Evolutionary conservation across 2,888 invertebrate genomes (phyloP).

Genomic region (Lasioglossum villosulum): DNA sequence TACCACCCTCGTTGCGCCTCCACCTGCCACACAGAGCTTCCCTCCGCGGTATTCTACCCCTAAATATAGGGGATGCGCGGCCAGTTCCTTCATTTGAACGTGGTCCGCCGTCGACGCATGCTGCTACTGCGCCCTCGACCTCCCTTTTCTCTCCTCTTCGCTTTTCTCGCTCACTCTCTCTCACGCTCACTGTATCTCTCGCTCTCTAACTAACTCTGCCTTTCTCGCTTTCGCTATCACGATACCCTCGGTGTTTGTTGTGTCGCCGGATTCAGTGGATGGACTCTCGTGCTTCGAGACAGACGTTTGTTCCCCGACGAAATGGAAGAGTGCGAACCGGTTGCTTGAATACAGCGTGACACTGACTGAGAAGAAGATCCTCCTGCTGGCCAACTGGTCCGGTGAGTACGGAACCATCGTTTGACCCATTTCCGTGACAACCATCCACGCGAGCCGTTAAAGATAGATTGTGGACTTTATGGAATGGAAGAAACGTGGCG

Average conservation of each 20-base stretch:
- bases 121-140: slow-evolving; percentile 43
- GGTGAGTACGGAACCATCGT: slow-evolving; percentile 29
- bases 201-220: neutral
- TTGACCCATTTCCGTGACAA: neutral
- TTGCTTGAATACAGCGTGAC: slow-evolving; percentile 15
- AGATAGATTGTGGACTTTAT: neutral
- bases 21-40: slow-evolving; percentile 79
- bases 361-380: neutral
- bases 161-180: neutral
- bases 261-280: slow-evolving; percentile 18
- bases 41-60: slow-evolving; percentile 75
- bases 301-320: slow-evolving; percentile 2
- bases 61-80: slow-evolving; percentile 82
- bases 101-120: slow-evolving; percentile 76
- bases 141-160: slow-evolving; percentile 1
- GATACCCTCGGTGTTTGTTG: slow-evolving; percentile 28
- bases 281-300: slow-evolving; percentile 11
- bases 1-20: slow-evolving; percentile 82
- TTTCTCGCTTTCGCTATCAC: neutral
- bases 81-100: slow-evolving; percentile 81
- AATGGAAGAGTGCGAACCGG: slow-evolving; percentile 17
- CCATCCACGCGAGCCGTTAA: neutral
- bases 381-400: slow-evolving; percentile 31
- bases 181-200: neutral
- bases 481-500: neutral